Conservation (phyloP, 2,113 vertebrate species). For the Petrocephalus microphthalmus region DNA sequence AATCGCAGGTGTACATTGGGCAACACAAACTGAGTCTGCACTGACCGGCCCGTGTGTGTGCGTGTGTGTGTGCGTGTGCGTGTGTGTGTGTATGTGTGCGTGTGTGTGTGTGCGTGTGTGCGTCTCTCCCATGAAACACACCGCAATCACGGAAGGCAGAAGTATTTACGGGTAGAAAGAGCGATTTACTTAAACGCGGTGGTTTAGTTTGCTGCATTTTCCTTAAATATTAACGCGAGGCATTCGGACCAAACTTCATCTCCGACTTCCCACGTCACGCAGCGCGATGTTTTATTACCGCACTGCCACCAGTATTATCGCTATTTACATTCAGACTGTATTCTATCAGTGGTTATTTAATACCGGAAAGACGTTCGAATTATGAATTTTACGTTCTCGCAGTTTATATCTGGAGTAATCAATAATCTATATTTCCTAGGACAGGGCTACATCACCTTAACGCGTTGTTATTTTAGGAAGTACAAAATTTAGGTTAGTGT, state of each 20-base stretch:
- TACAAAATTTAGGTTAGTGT: conserved; percentile 3
- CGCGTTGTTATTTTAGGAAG: not conserved
- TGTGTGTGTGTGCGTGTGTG: no score
- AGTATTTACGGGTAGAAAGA: not conserved
- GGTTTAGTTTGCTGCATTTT: not conserved
- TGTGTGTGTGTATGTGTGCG: no score
- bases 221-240: not conserved
- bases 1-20: not conserved
- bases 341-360: not conserved
- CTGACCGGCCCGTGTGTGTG: not conserved
- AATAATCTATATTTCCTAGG: not conserved
- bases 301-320: not conserved
- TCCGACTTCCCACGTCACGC: not conserved
- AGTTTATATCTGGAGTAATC: not conserved
- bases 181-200: not conserved
- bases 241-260: not conserved
- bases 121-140: not conserved
- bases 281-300: not conserved
- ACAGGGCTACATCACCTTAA: not conserved
- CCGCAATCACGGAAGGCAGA: not conserved
- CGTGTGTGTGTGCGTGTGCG: not conserved
- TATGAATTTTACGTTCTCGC: not conserved
- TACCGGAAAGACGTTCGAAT: not conserved
- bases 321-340: not conserved
- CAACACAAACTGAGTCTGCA: not conserved